Base-by-base conservation (phyloP, 2,797 vertebrate species). In the Xiphophorus birchmanni region DNA sequence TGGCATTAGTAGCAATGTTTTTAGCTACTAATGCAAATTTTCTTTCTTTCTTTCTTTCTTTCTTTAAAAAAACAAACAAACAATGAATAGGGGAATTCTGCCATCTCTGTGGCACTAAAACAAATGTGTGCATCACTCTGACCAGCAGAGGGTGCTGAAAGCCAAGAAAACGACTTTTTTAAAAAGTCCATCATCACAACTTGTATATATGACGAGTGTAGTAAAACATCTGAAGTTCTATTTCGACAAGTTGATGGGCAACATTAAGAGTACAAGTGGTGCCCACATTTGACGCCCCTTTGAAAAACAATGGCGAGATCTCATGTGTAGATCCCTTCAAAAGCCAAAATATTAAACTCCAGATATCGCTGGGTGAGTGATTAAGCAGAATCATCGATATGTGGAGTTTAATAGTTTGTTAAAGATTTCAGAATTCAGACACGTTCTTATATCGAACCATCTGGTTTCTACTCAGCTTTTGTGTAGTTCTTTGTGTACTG, bases 131-230 rank as follows among this genome's bases (percentile, higher is more conserved):
- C 5, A 26, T 8, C 60, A 2, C 65, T 78, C 0, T 73, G n/a
- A 9, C 77, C 91, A 85, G 73, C 0, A 84, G 89, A 73, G 65
- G 82, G 77, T 71, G 81, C 82, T 81, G 21, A 35, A 45, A 5
- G 37, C 15, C 17, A 11, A 73, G 58, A 60, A 63, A 63, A 63
- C 13, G 5, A 60, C 5, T 15, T 60, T 48, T 48, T 29, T 2
- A 9, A 65, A 37, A 17, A 67, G 29, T 60, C 56, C 3, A 21
- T 40, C 1, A 10, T 67, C 18, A 23, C 18, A 26, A 18, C 2
- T 21, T 40, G 15, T 37, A 18, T 17, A 56, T 29, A 29, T 6
- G n/a, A 29, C 58, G 15, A 60, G 13, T 2, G n/a, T 60, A 63
- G 5, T 6, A 63, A 32, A 32, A 63, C 13, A 35, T 35, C 5